Base-by-base conservation (phyloP, 1,140 invertebrate genomes). In the Hylaeus anthracinus region DNA sequence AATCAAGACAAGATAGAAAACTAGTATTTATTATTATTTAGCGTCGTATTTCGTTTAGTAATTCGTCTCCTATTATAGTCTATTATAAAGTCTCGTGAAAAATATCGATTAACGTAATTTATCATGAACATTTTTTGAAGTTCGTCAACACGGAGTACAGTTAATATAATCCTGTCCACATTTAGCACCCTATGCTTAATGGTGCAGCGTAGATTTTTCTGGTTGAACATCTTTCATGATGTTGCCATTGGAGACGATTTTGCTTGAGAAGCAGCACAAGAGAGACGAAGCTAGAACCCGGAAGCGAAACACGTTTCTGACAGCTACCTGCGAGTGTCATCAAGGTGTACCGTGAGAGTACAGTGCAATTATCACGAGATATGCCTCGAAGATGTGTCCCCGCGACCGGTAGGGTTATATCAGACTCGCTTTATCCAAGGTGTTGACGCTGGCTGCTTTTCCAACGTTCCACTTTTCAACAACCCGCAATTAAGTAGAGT, bases 281-380 rank as follows among this genome's bases (percentile, higher is more conserved):
- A 66, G 60, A 60, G n/a, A 55, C 15, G 41, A 55, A 15, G 14
- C 45, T 73, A 64, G n/a, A 79, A 79, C 39, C 76, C 76, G 81
- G 81, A 82, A 79, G 78, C 66, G 53, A 74, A 80, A 80, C 78
- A 67, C 63, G 78, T 80, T 74, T 74, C 78, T 67, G 70, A 67
- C 78, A 65, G 67, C 71, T 74, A 74, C 78, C 72, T 45, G 71
- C 26, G 71, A 80, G 81, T 71, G 67, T 82, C 74, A 71, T 72
- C 67, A 66, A 79, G 76, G 81, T 55, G 12, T 67, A 72, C 75
- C 81, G 37, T 5, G 61, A 75, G 63, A 80, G 67, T 72, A 60
- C 71, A 43, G 56, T 64, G 78, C 82, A 83, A 83, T 83, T 83
- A 83, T 72, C 71, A 69, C 71, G 60, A 80, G 82, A 81, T 76